phyloP scores from a whole-genome alignment of 1,140 invertebrate genomes.

The Notospermus geniculatus region DNA sequence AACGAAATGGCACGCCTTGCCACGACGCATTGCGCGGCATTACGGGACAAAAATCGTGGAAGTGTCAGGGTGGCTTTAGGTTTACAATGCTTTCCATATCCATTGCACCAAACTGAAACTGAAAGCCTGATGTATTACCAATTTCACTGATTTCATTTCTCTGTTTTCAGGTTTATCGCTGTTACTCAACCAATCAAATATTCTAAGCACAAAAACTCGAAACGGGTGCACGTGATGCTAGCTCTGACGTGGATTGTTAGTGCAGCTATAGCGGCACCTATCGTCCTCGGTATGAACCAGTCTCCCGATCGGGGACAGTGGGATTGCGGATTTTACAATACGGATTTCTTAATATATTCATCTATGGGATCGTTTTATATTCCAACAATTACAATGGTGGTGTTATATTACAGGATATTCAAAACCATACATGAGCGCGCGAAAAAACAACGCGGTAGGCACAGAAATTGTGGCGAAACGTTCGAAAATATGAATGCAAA shows the following conservation, averaged over 20 bases:
- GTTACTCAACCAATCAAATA: constrained; percentile 99
- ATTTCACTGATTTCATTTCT: constrained; percentile 7
- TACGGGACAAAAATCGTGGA: too few species aligned
- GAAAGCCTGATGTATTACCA: not conserved
- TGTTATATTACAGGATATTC: constrained; percentile 98
- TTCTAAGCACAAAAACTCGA: constrained; percentile 96
- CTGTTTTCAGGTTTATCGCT: constrained; percentile 88
- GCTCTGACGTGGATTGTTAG: constrained; percentile 96
- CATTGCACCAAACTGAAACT: too few species aligned
- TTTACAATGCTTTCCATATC: too few species aligned
- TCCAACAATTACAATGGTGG: constrained; percentile 98
- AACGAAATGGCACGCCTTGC: too few species aligned
- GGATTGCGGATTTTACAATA: constrained; percentile 93
- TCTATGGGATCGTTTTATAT: constrained; percentile 99
- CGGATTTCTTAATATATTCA: constrained; percentile 96
- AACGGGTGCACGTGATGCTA: constrained; percentile 91
- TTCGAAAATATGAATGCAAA: not conserved
- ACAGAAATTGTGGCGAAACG: constrained; percentile 31
- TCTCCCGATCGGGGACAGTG: constrained; percentile 36
- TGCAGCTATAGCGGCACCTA: constrained; percentile 92
- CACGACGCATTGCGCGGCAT: too few species aligned
- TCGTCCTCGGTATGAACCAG: constrained; percentile 88
- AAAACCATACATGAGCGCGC: constrained; percentile 80
- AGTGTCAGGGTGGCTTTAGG: too few species aligned
- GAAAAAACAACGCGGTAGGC: constrained; percentile 73